phyloP scores from a whole-genome alignment of 2,888 invertebrate species.

The Electrophaes corylata region DNA sequence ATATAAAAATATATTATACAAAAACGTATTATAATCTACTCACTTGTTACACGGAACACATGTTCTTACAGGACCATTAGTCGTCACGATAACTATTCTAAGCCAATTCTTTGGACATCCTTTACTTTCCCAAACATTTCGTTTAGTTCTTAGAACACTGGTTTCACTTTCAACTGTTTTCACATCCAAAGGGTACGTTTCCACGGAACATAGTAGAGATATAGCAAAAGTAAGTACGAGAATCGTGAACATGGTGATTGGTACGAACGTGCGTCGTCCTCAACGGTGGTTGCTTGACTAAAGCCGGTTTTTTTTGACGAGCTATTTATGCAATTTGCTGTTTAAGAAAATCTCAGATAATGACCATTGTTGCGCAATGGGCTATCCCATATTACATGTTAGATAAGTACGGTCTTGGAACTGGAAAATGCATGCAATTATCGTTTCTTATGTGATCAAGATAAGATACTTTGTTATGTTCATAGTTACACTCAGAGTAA shows the following conservation, averaged over 20 bases:
- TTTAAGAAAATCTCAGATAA: too few species aligned
- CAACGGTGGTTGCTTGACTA: background rate
- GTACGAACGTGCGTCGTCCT: background rate
- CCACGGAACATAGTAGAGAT: background rate
- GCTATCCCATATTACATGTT: too few species aligned
- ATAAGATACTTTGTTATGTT: too few species aligned
- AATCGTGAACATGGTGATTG: too few species aligned
- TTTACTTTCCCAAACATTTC: background rate
- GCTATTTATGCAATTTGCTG: too few species aligned
- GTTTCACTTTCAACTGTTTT: background rate
- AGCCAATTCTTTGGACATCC: constrained; percentile 1
- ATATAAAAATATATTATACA: background rate
- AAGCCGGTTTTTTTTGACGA: too few species aligned
- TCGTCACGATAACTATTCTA: background rate
- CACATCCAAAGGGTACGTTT: background rate
- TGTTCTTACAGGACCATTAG: background rate
- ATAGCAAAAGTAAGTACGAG: background rate
- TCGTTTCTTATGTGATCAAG: too few species aligned
- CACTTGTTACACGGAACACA: constrained; percentile 8
- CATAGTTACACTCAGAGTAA: too few species aligned
- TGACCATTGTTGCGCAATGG: too few species aligned
- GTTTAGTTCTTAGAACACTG: background rate
- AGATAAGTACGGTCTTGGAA: too few species aligned
- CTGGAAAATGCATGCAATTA: too few species aligned
- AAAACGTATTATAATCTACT: background rate